Percentiles rank a stretch among this genome's conserved stretches.
Evolutionary conservation across 1,140 invertebrate genomes (phyloP).

Genomic region (Drosophila chauvacae): DNA sequence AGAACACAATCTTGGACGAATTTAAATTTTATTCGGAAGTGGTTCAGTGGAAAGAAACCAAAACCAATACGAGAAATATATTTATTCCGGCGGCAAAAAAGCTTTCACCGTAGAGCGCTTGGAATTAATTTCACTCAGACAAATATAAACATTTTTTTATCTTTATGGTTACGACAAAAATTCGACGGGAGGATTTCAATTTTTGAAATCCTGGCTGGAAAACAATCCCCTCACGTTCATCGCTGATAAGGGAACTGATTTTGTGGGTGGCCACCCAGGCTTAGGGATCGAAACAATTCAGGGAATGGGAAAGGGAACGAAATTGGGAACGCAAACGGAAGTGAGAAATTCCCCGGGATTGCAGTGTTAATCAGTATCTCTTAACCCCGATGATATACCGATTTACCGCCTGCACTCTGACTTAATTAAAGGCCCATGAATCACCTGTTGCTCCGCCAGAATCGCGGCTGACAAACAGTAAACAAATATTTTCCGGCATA

Average conservation of each 20-base stretch:
- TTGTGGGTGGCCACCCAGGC: slow-evolving; percentile 11
- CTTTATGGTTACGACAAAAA: slow-evolving; percentile 71
- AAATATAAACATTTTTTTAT: slow-evolving; percentile 68
- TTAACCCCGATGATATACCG: slow-evolving; percentile 20
- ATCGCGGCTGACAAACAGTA: slow-evolving; percentile 51
- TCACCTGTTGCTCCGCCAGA: slow-evolving; percentile 69
- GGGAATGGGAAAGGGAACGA: background rate
- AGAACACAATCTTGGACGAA: slow-evolving; percentile 43
- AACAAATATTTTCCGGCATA: slow-evolving; percentile 77
- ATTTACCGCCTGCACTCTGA: slow-evolving; percentile 40
- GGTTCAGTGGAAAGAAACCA: slow-evolving; percentile 55
- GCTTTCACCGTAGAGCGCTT: slow-evolving; percentile 66
- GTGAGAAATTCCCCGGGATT: slow-evolving; percentile 10
- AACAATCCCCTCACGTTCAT: slow-evolving; percentile 74
- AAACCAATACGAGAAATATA: slow-evolving; percentile 36
- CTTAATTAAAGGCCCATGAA: slow-evolving; percentile 67
- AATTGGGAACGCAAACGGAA: slow-evolving; percentile 2
- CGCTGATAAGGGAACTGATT: slow-evolving; percentile 62
- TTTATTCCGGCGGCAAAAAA: slow-evolving; percentile 40
- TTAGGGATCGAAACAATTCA: slow-evolving; percentile 37
- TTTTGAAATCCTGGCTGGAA: slow-evolving; percentile 61
- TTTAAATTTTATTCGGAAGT: slow-evolving; percentile 72
- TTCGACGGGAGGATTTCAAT: slow-evolving; percentile 72
- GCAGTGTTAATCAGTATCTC: slow-evolving; percentile 48
- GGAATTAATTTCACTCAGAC: slow-evolving; percentile 75